Evolutionary conservation across 2,113 vertebrate species (phyloP).

Genomic region (Merops nubicus): DNA sequence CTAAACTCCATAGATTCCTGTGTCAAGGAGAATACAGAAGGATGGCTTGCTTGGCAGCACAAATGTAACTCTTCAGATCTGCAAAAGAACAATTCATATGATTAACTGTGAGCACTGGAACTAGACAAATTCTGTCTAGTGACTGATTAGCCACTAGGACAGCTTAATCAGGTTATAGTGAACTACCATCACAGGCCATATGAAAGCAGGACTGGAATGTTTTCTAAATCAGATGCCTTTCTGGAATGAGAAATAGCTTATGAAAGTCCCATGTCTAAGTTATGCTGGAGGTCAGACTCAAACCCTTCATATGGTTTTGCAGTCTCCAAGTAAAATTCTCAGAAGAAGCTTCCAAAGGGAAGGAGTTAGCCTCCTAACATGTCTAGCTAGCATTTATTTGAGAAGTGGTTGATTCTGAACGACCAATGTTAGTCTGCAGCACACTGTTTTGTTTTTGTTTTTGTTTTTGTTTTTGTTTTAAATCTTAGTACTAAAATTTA

Average conservation of each 20-base stretch:
- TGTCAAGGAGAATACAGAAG: not conserved
- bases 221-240: not conserved
- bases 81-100: slow-evolving; percentile 15
- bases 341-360: not conserved
- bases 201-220: not conserved
- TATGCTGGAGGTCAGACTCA: not conserved
- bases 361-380: not conserved
- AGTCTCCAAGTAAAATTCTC: not conserved
- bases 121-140: not conserved
- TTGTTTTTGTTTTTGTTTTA: not conserved
- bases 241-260: not conserved
- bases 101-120: not conserved
- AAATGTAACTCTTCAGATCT: not conserved
- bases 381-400: not conserved
- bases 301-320: not conserved
- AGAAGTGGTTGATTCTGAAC: not conserved
- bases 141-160: not conserved
- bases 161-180: not conserved
- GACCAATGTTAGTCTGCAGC: not conserved
- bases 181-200: not conserved
- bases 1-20: not conserved
- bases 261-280: not conserved
- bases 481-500: not conserved
- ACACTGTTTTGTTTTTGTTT: not conserved
- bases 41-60: not conserved